A percentile compares a stretch with the other conserved stretches of the same genome.
Evolutionary conservation across 53 echinoderm and acorn worm species (phyloP).

Genomic region (Echinarachnius parma): DNA sequence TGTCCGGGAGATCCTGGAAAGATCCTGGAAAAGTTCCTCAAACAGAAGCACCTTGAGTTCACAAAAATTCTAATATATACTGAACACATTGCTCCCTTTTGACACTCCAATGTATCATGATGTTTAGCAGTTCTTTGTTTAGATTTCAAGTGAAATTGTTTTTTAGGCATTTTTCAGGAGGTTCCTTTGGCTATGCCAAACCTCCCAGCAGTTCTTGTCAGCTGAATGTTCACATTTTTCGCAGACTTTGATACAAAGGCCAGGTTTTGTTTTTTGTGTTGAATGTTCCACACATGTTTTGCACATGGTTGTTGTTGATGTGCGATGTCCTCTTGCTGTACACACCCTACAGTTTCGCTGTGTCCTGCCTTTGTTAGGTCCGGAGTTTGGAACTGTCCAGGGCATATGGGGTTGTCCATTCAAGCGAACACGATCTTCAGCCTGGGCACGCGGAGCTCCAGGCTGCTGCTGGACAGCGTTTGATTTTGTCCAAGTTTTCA

Average conservation of each 20-base stretch:
- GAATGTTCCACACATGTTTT: slow-evolving; percentile 1
- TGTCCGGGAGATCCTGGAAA: too few species aligned
- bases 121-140: too few species aligned
- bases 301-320: slow-evolving; percentile 13
- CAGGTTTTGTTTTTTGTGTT: background rate
- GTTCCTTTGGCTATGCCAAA: slow-evolving; percentile 12
- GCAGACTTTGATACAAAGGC: slow-evolving; percentile 4
- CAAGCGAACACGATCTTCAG: slow-evolving; percentile 11
- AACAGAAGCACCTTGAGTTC: too few species aligned
- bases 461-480: background rate
- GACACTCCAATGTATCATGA: too few species aligned
- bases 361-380: background rate
- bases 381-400: slow-evolving; percentile 7
- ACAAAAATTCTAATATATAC: too few species aligned
- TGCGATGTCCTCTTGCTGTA: slow-evolving; percentile 14
- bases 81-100: too few species aligned
- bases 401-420: slow-evolving; percentile 8
- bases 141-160: background rate
- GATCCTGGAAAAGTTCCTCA: too few species aligned
- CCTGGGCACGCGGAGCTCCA: background rate
- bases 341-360: slow-evolving; percentile 21
- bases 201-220: slow-evolving; percentile 15
- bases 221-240: slow-evolving; percentile 4
- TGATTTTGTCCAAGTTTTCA: slow-evolving; percentile 3
- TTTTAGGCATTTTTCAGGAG: slow-evolving; percentile 10